A percentile compares a stretch with the other conserved stretches of the same genome.
These are phyloP conservation scores for Drosophila bunnanda DNA, from an alignment of 2,888 invertebrate species.

Conservation along the genomic window DNA sequence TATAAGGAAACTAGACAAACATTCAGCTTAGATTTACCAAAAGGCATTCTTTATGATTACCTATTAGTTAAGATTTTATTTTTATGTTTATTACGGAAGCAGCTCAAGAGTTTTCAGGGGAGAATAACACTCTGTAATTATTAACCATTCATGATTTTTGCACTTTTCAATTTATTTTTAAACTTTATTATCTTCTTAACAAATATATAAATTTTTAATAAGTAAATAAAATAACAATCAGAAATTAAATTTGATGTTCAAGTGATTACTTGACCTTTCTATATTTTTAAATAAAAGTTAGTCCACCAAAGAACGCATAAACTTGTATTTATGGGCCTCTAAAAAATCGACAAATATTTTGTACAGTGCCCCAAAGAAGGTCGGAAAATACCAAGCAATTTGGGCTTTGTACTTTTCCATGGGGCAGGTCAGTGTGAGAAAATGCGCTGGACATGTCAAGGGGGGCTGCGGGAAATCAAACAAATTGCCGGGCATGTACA, in stretches of 20 bases:
- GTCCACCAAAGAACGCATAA: background rate
- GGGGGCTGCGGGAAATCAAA: slow-evolving; percentile 50
- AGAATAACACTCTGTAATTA: too few relatives aligned
- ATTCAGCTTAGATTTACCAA: background rate
- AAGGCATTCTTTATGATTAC: background rate
- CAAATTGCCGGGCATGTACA: slow-evolving; percentile 53
- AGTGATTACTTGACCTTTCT: background rate
- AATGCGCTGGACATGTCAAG: slow-evolving; percentile 28
- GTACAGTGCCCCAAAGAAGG: slow-evolving; percentile 4
- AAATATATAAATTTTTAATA: background rate
- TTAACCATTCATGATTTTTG: fast-evolving
- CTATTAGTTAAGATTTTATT: background rate
- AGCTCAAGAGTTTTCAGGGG: background rate
- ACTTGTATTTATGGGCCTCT: background rate
- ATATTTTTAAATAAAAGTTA: too few relatives aligned
- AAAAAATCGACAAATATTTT: background rate
- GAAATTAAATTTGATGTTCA: background rate
- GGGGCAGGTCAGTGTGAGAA: slow-evolving; percentile 44
- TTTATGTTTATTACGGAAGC: background rate
- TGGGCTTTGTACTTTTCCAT: slow-evolving; percentile 17
- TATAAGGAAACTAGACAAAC: background rate
- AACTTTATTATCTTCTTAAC: background rate
- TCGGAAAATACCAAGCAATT: slow-evolving; percentile 3
- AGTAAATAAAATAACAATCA: background rate
- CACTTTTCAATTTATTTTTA: background rate